These are phyloP conservation scores for Erythrolamprus reginae DNA, from an alignment of 2,113 vertebrate species.

Conservation along the genomic window DNA sequence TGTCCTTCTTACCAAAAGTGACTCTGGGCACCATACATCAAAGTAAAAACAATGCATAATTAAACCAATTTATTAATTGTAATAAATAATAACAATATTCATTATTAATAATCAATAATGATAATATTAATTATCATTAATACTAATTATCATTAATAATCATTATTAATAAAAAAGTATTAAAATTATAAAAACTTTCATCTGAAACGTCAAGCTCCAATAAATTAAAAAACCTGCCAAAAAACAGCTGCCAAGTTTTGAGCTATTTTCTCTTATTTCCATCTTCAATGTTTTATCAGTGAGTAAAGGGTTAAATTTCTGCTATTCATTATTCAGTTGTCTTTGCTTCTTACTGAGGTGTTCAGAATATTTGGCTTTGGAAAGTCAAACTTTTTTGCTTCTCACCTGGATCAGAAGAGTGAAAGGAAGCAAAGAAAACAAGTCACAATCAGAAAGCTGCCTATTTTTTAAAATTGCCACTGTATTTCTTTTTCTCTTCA, in stretches of 20 bases:
- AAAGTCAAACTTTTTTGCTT: neutral
- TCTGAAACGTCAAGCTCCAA: neutral
- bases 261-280: neutral
- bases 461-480: constrained; percentile 20
- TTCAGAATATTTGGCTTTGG: constrained; percentile 10
- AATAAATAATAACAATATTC: no score
- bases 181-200: no score
- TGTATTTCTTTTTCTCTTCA: constrained; percentile 32
- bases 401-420: constrained; percentile 8
- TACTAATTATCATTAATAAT: no score
- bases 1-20: no score
- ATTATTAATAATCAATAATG: no score
- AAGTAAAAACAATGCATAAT: no score
- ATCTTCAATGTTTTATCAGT: neutral
- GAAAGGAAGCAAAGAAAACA: constrained; percentile 46
- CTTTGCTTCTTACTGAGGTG: neutral
- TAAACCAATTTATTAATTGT: no score
- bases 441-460: constrained; percentile 20
- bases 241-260: neutral
- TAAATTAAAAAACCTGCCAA: neutral
- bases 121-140: no score
- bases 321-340: neutral
- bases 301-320: neutral
- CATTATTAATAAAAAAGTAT: no score
- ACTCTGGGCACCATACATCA: no score